Evolutionary conservation across 2,888 invertebrate species (phyloP), one percentile per base, ranked within the genome.

Genomic region (Athalia rosae): DNA sequence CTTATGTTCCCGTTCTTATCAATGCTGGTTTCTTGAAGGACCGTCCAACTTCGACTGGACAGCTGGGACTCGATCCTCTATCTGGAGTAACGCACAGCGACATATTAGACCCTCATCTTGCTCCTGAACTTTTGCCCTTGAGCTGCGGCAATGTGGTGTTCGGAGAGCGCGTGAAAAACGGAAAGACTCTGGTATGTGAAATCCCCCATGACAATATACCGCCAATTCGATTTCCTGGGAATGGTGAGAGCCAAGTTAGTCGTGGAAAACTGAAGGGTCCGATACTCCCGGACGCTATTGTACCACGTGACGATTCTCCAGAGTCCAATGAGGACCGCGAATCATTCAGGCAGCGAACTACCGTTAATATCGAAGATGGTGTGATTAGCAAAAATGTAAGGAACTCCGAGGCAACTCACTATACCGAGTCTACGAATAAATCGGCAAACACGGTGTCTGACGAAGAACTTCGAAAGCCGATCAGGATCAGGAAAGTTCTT

Each of bases 1-100:
- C 56, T n/a, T 69, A 69, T 56, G 4, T 56, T 56, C 69, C 69
- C n/a, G 45, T 69, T 13, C 69, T 69, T 56, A 45, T 69, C 53
- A 69, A 69, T 43, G 43, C 69, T 13, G 69, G n/a, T 6, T 58
- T 69, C 69, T 45, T 69, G 6, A 69, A 48, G 13, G 69, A 69
- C 58, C 69, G 56, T 45, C 56, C 58, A 5, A 43, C 45, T n/a
- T 15, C 69, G 6, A 43, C 56, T 53, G 56, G 43, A 15, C 13
- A 4, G 7, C 13, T 69, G 5, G 69, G 45, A 56, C 56, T 11
- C 4, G 69, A 69, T 13, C 58, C 69, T 6, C 8, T 43, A 43
- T 43, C 58, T 8, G 56, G 45, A 11, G 13, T 69, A n/a, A 58
- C 13, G 13, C 69, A 13, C 13, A 58, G 45, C 45, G 69, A 69